Evolutionary conservation across 2,797 vertebrate genomes (phyloP).

Genomic region (Okamejei kenojei): DNA sequence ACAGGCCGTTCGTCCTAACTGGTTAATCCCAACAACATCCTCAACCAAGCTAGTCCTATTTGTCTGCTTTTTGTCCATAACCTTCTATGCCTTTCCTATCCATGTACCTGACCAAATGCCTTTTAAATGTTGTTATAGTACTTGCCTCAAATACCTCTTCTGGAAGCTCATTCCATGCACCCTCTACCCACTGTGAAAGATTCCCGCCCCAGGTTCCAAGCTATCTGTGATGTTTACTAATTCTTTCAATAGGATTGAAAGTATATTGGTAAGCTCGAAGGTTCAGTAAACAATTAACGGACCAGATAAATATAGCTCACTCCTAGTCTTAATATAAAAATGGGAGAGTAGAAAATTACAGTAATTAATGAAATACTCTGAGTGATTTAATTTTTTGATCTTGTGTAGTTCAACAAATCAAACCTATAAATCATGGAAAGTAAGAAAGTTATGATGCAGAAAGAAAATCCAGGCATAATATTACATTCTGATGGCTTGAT

Average conservation of each 20-base stretch:
- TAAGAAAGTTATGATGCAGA: not conserved
- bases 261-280: not conserved
- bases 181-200: too few species aligned
- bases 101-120: too few species aligned
- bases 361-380: not conserved
- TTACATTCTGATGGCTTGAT: not conserved
- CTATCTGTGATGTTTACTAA: not conserved
- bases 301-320: not conserved
- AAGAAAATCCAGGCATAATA: too few species aligned
- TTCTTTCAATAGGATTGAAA: not conserved
- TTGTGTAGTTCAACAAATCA: not conserved
- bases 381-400: not conserved
- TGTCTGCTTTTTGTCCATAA: too few species aligned
- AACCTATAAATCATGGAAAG: not conserved
- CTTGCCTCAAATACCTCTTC: too few species aligned
- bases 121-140: too few species aligned
- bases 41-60: too few species aligned
- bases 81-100: too few species aligned
- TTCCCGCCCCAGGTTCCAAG: too few species aligned
- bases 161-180: too few species aligned
- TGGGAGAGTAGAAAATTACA: not conserved
- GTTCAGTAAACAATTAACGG: not conserved
- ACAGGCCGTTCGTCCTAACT: too few species aligned
- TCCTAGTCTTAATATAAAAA: not conserved
- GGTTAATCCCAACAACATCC: too few species aligned